Evolutionary conservation across 2,888 invertebrate genomes (phyloP).

Genomic region (Autographa pulchrina): DNA sequence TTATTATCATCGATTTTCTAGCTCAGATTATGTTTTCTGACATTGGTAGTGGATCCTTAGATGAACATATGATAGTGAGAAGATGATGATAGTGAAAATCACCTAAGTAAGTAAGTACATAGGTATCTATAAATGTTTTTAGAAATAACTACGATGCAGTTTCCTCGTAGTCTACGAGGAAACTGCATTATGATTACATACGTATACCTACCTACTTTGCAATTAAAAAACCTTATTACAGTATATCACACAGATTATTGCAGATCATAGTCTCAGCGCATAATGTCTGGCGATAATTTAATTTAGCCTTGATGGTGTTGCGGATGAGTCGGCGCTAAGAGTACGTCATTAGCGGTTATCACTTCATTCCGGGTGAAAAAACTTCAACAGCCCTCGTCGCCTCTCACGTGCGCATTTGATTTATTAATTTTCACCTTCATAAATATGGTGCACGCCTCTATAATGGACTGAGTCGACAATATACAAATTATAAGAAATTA

Average conservation of each 20-base stretch:
- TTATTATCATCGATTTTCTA: too few species aligned
- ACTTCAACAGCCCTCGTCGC: constrained; percentile 85
- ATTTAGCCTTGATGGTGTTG: constrained; percentile 69
- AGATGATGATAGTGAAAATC: constrained; percentile 3
- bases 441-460: constrained; percentile 78
- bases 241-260: constrained; percentile 14
- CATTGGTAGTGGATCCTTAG: too few species aligned
- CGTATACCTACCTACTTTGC: neutral
- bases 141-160: neutral
- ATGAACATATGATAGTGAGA: too few species aligned
- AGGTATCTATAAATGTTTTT: neutral
- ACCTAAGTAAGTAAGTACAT: neutral
- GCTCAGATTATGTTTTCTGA: too few species aligned
- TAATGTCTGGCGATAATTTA: constrained; percentile 65
- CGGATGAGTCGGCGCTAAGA: constrained; percentile 84
- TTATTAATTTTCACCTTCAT: constrained; percentile 88
- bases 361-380: constrained; percentile 89
- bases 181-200: constrained; percentile 10
- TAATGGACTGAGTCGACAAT: constrained; percentile 65
- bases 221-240: constrained; percentile 21
- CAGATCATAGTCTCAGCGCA: constrained; percentile 18
- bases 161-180: too few species aligned
- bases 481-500: neutral
- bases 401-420: constrained; percentile 86
- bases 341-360: constrained; percentile 89